A percentile compares a stretch with the other conserved stretches of the same genome.
Conservation (phyloP, 2,113 vertebrate species). For the Poicephalus meyeri region DNA sequence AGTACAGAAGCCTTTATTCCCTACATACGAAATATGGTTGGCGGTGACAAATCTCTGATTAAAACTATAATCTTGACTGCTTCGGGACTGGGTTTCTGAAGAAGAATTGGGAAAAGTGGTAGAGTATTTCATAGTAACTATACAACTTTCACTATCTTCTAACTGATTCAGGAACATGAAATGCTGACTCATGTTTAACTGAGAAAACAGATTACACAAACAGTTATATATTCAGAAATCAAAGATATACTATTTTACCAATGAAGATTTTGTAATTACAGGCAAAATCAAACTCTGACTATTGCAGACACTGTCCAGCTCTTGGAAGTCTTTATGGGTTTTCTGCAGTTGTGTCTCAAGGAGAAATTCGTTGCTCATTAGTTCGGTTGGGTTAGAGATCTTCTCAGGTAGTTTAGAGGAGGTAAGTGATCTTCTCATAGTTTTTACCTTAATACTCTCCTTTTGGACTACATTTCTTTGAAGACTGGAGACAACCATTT, state of each 20-base stretch:
- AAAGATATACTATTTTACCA: constrained; percentile 43
- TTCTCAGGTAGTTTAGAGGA: not conserved
- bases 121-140: not conserved
- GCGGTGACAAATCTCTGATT: not conserved
- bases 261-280: not conserved
- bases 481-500: not conserved
- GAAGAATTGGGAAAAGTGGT: not conserved
- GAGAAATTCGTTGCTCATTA: not conserved
- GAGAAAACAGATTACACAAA: not conserved
- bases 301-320: not conserved
- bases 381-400: not conserved
- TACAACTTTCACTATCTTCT: not conserved
- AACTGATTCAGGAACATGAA: not conserved
- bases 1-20: not conserved
- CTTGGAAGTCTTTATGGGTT: not conserved
- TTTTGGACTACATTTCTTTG: constrained; percentile 7
- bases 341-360: not conserved
- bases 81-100: not conserved
- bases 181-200: not conserved
- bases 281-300: not conserved
- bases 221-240: not conserved
- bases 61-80: not conserved
- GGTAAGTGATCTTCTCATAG: not conserved
- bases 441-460: not conserved
- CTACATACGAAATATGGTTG: rapidly evolving